Evolutionary conservation across 92 coral and sea anemone genomes (phyloP), one percentile per base, ranked within the genome.

Genomic region (Muricea muricata): DNA sequence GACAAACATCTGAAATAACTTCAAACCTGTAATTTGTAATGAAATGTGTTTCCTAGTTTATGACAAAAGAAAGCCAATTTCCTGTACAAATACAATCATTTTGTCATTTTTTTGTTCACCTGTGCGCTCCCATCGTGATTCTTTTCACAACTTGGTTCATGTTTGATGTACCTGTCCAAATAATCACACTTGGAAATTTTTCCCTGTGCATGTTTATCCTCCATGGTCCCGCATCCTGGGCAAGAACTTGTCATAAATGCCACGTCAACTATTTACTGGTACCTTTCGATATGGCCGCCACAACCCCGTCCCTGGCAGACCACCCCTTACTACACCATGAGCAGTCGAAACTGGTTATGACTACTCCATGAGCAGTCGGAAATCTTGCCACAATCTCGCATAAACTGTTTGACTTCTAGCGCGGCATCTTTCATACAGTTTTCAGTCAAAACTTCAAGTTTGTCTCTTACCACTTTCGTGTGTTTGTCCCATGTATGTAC

Each of bases 41-140:
- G n/a, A n/a, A n/a, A n/a, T n/a, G n/a, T n/a, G n/a, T n/a, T n/a
- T n/a, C n/a, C n/a, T n/a, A n/a, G n/a, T n/a, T n/a, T n/a, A n/a
- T n/a, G n/a, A 37, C 42, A 37, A 4, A 37, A 37, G 5, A 4
- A 4, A 45, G 12, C 12, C 12, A 45, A 2, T 45, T 45, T 45
- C 31, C 1, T 20, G 30, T 21, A 57, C 10, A 57, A 57, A 57
- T 24, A 21, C 12, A 24, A 57, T 2, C 25, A 57, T 21, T 21
- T 21, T 57, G 65, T 45, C 9, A 45, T 10, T 57, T 57, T 21
- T 21, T 21, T 58, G 29, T 23, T 58, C 25, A 57, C 90, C 88
- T 81, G 86, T 30, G 88, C 71, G 37, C 92, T 88, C 40, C 94
- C 92, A 3, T 92, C 89, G 30, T 91, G 92, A 65, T 89, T 91